A percentile compares a stretch with the other conserved stretches of the same genome.
Evolutionary conservation across 2,113 vertebrate genomes (phyloP).

Genomic region (Hypocryptadius cinnamomeus): DNA sequence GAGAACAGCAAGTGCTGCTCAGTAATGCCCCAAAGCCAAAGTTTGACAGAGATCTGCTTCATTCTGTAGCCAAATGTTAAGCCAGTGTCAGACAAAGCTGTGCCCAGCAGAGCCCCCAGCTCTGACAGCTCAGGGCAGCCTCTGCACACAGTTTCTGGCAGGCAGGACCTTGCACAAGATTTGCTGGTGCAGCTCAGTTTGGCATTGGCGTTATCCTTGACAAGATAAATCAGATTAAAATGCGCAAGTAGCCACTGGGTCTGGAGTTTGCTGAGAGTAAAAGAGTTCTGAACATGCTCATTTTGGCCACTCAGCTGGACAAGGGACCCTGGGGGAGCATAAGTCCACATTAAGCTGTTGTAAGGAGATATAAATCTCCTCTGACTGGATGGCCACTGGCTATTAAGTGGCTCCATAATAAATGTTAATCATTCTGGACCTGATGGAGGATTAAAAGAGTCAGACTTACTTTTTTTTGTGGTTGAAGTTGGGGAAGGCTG

Average conservation of each 20-base stretch:
- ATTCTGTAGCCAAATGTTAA: neutral
- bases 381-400: slow-evolving; percentile 48
- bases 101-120: neutral
- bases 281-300: neutral
- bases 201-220: slow-evolving; percentile 1
- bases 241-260: slow-evolving; percentile 4
- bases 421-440: slow-evolving; percentile 32
- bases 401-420: slow-evolving; percentile 44
- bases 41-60: neutral
- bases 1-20: neutral
- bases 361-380: slow-evolving; percentile 50
- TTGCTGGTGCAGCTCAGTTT: neutral
- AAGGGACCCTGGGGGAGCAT: neutral
- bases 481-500: neutral
- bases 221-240: slow-evolving; percentile 5
- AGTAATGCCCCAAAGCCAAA: neutral
- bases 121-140: neutral
- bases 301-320: slow-evolving; percentile 43
- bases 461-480: neutral
- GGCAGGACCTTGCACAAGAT: neutral
- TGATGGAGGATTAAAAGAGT: slow-evolving; percentile 3
- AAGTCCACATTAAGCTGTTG: slow-evolving; percentile 14
- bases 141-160: neutral
- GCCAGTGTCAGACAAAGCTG: neutral
- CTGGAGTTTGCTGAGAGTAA: neutral